Evolutionary conservation across 2,888 invertebrate genomes (phyloP).

Genomic region (Yponomeuta plumbellus): DNA sequence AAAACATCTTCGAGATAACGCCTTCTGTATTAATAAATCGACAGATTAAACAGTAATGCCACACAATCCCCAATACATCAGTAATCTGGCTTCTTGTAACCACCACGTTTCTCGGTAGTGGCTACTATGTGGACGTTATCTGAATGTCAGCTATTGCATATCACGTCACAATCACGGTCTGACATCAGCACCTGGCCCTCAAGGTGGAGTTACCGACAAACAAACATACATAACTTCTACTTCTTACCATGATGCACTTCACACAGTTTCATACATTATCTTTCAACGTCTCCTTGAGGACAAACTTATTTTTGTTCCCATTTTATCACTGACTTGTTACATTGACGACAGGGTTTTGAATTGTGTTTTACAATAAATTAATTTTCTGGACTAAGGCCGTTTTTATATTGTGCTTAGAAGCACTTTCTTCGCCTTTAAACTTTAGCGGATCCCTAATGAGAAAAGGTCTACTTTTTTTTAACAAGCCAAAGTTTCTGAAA

Average conservation of each 20-base stretch:
- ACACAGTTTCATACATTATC: conserved; percentile 34
- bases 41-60: background rate
- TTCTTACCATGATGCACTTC: conserved; percentile 37
- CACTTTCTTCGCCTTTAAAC: background rate
- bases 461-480: too few relatives aligned
- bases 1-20: conserved; percentile 9
- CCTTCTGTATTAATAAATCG: conserved; percentile 6
- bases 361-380: background rate
- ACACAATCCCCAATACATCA: background rate
- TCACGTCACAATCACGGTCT: conserved; percentile 35
- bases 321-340: background rate
- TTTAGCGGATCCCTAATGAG: background rate
- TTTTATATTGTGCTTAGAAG: background rate
- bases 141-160: conserved; percentile 29
- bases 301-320: background rate
- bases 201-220: conserved; percentile 41
- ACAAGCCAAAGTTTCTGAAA: background rate
- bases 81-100: conserved; percentile 2
- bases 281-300: background rate
- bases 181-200: conserved; percentile 39
- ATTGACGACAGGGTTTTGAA: conserved; percentile 6
- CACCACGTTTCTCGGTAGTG: background rate
- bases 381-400: background rate
- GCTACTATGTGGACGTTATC: conserved; percentile 7
- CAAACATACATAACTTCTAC: conserved; percentile 6